Evolutionary conservation across 1,140 invertebrate species (phyloP).

Genomic region (Drosophila repleta): DNA sequence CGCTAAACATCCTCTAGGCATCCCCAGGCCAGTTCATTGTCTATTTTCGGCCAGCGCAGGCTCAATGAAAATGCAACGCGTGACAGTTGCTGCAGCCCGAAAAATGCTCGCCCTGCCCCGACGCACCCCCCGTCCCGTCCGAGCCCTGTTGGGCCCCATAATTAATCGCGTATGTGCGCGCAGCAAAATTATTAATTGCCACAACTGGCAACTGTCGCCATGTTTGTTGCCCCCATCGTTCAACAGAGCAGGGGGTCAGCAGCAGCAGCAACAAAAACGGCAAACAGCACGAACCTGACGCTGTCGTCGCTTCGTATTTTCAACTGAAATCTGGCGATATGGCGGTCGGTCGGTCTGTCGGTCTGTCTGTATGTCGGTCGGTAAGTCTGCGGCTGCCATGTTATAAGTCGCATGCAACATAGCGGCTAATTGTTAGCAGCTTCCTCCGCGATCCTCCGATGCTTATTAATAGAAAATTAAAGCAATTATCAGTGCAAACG

Average conservation of each 20-base stretch:
- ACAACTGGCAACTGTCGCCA: conserved; percentile 82
- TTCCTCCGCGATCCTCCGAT: conserved; percentile 48
- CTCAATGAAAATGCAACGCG: conserved; percentile 56
- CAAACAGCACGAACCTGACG: conserved; percentile 56
- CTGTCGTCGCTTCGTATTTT: conserved; percentile 75
- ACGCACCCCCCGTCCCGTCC: background rate
- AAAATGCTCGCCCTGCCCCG: conserved; percentile 22
- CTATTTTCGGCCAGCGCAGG: conserved; percentile 58
- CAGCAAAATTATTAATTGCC: conserved; percentile 80
- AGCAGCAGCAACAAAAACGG: conserved; percentile 3
- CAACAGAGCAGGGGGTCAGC: background rate
- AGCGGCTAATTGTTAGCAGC: conserved; percentile 81
- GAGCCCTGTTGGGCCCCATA: conserved; percentile 37
- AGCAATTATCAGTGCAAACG: conserved; percentile 73
- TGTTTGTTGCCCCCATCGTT: conserved; percentile 58
- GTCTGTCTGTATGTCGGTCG: conserved; percentile 32
- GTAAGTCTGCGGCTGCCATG: conserved; percentile 41
- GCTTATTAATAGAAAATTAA: conserved; percentile 83
- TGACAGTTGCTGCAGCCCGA: conserved; percentile 53
- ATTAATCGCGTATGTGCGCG: conserved; percentile 72
- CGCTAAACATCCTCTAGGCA: background rate
- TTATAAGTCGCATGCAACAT: conserved; percentile 79
- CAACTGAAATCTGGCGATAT: conserved; percentile 58
- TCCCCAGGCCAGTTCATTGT: conserved; percentile 48
- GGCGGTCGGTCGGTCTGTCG: background rate